Evolutionary conservation across 2,113 vertebrate species (phyloP), one percentile per base, ranked within the genome.

Genomic region (Brienomyrus brachyistius): DNA sequence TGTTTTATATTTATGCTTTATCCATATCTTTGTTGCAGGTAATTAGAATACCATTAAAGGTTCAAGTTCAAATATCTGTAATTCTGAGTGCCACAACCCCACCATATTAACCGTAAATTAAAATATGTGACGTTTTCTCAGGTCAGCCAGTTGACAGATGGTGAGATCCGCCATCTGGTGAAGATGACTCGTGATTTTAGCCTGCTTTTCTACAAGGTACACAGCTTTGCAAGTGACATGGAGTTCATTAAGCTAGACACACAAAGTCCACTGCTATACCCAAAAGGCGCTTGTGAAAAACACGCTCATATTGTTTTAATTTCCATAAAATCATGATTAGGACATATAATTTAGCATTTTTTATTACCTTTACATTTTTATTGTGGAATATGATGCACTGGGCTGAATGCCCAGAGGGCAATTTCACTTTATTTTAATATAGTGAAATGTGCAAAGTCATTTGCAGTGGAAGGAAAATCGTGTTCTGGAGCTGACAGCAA

Each of bases 201-300:
- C 15, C 91, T 98, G 43, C 96, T 99, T 35, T 99, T 99, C 94
- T 99, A 99, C 92, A 97, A 97, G 97, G 98, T 99, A 95, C 92
- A 93, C 87, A 21, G 52, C 31, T 45, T 86, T 15, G n/a, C 15
- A 84, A 84, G 40, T 84, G 45, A 84, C 21, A 84, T 23, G 13
- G 23, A 51, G 11, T 87, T 54, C 51, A 43, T 80, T 80, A 80
- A 80, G 74, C 74, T 6, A 84, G 45, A 6, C 45, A 83, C 40
- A 21, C 40, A 7, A 23, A 40, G 21, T 45, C 45, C 43, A 23
- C n/a, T 13, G 82, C 21, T 45, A 5, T 48, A 17, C 40, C 23
- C 43, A 23, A 19, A 48, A 48, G 19, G 17, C 43, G 10, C 40
- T 15, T 84, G 3, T 10, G 23, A 45, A 80, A 47, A 83, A 83